Base-by-base conservation (phyloP, 1,140 invertebrate genomes). In the Drosophila varians region DNA sequence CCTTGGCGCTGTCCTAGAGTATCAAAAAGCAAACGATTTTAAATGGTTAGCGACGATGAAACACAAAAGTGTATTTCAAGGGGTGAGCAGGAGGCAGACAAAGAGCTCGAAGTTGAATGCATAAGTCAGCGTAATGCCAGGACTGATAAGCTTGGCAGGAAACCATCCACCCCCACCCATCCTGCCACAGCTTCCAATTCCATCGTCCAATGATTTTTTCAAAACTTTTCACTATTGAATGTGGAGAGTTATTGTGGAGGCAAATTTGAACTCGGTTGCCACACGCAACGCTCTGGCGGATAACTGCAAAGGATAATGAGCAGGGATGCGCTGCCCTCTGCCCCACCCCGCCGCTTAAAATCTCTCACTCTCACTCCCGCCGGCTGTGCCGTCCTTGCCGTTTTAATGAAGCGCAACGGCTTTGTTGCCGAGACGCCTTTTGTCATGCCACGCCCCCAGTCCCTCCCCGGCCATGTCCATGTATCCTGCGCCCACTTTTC, bases 341-440 rank as follows among this genome's bases (percentile, higher is more conserved):
- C 14, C 12, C 12, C 14, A 11, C 42, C 8, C n/a, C 8, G 1
- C 31, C 4, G 3, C 19, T 18, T 40, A 38, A 3, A 36, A 26
- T 8, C 26, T n/a, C 8, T 23, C 3, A 5, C 7, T 26, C 26
- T 5, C 28, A n/a, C n/a, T 1, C 9, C 7, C 38, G 14, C 38
- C 9, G 16, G 34, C 14, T 42, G 53, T 31, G 73, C n/a, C n/a
- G n/a, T 86, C 74, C 56, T 89, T 86, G 86, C 62, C 86, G 69
- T 87, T 89, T 89, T 89, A 89, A 89, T 89, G 86, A 89, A 89
- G 84, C 84, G 75, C 82, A 80, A 51, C 69, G 80, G 69, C 74
- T 82, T 89, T 84, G 79, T 84, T 61, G 74, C 61, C 71, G 71
- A 66, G 47, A 68, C 61, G 47, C 61, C 60, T 66, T 66, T 66